Evolutionary conservation across 2,888 invertebrate genomes (phyloP).

Genomic region (Agrilus mali): DNA sequence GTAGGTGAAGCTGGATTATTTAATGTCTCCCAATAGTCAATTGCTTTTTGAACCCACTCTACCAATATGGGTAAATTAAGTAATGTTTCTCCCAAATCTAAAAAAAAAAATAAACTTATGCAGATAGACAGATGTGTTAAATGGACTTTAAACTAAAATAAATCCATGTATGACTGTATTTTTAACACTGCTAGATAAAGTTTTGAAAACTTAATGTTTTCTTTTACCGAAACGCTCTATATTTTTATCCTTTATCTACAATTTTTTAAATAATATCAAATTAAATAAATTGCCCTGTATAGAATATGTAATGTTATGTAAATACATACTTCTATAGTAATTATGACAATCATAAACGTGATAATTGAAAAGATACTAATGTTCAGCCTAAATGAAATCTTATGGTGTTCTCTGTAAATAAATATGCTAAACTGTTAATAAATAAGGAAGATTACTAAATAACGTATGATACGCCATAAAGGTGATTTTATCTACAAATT

Average conservation of each 20-base stretch:
- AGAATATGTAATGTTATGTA: not conserved
- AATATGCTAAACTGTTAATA: too few relatives aligned
- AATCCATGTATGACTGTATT: too few relatives aligned
- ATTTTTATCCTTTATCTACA: not conserved
- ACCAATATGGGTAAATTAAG: slow-evolving; percentile 29
- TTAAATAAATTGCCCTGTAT: not conserved
- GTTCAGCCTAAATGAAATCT: too few relatives aligned
- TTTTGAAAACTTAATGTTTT: too few relatives aligned
- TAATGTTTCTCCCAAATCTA: slow-evolving; percentile 28
- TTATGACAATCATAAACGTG: not conserved
- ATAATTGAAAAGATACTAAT: too few relatives aligned
- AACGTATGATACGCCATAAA: not conserved
- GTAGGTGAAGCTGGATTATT: slow-evolving; percentile 31
- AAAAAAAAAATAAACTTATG: slow-evolving; percentile 8
- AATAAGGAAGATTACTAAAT: too few relatives aligned
- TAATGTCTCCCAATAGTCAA: slow-evolving; percentile 29
- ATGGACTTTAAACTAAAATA: too few relatives aligned
- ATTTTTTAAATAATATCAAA: too few relatives aligned
- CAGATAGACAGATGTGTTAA: not conserved
- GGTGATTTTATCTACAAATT: not conserved
- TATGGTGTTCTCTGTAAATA: too few relatives aligned
- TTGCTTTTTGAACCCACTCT: slow-evolving; percentile 35
- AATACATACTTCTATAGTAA: not conserved
- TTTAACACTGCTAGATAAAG: too few relatives aligned
- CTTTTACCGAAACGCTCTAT: not conserved